A percentile compares a stretch with the other conserved stretches of the same genome.
phyloP scores from a whole-genome alignment of 2,888 invertebrate genomes.

The Iselma pallidipennis region DNA sequence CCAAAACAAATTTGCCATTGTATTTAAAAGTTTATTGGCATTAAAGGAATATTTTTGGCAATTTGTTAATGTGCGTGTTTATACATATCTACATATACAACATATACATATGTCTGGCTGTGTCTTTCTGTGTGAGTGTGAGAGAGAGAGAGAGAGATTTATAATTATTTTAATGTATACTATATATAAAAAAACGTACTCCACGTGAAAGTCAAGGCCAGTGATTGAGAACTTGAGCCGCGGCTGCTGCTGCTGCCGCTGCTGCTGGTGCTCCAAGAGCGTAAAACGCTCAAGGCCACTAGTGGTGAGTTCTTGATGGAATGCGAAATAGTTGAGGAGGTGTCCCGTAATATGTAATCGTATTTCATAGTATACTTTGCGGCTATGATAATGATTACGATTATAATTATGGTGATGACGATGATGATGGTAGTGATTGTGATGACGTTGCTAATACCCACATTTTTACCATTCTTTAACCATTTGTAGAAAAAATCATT shows the following conservation, averaged over 20 bases:
- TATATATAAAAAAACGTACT: constrained; percentile 21
- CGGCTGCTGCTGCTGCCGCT: neutral
- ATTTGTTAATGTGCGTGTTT: neutral
- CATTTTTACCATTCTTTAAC: too few species aligned
- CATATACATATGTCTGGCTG: too few species aligned
- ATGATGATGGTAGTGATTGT: too few species aligned
- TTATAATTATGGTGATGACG: neutral
- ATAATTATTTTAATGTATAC: constrained; percentile 8
- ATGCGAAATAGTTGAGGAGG: constrained; percentile 15
- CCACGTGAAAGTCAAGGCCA: constrained; percentile 42
- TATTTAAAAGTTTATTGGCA: neutral
- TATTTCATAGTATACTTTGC: too few species aligned
- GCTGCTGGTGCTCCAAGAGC: constrained; percentile 8
- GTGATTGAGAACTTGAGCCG: constrained; percentile 12
- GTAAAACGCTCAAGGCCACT: constrained; percentile 24
- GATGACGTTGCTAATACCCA: too few species aligned
- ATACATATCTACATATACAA: too few species aligned
- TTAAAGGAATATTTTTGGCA: neutral
- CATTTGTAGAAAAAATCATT: too few species aligned
- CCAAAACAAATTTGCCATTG: neutral
- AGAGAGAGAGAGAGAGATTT: too few species aligned
- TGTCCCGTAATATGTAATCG: neutral
- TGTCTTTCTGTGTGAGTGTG: neutral
- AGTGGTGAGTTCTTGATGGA: constrained; percentile 15
- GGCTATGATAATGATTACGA: neutral